Evolutionary conservation across 2,888 invertebrate genomes (phyloP).

Genomic region (Calameuta idolon): DNA sequence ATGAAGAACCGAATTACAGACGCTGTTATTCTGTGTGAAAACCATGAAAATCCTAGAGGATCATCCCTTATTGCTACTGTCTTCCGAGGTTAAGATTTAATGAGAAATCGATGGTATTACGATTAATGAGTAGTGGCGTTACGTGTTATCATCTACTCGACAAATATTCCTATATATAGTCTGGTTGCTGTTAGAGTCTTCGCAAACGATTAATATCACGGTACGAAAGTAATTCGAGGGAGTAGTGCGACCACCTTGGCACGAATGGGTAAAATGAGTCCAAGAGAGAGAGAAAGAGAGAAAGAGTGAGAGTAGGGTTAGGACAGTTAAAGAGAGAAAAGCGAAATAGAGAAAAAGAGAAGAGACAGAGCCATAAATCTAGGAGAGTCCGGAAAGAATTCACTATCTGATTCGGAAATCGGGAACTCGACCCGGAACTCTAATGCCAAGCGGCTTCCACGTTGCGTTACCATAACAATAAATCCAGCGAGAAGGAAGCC

Average conservation of each 20-base stretch:
- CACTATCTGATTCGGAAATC: constrained; percentile 54
- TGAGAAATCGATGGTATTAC: no score
- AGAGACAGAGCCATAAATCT: constrained; percentile 34
- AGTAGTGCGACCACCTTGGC: neutral
- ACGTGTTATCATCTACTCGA: no score
- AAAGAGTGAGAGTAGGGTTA: neutral
- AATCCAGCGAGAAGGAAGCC: constrained; percentile 44
- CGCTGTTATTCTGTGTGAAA: no score
- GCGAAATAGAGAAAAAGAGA: constrained; percentile 3
- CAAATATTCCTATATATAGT: no score
- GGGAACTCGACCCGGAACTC: constrained; percentile 48
- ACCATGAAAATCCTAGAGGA: no score
- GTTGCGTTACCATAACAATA: constrained; percentile 56
- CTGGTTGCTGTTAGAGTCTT: no score
- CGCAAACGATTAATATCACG: neutral
- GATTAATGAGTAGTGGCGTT: no score
- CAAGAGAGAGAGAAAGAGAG: neutral
- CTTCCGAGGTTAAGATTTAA: no score
- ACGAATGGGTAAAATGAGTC: no score
- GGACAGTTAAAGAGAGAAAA: neutral
- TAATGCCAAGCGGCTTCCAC: constrained; percentile 52
- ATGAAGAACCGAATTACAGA: no score
- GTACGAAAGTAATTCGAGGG: constrained; percentile 2
- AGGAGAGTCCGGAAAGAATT: constrained; percentile 42
- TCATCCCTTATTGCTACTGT: no score